These are phyloP conservation scores for Oryctes rhinoceros DNA, from an alignment of 1,140 invertebrate species.

Conservation along the genomic window DNA sequence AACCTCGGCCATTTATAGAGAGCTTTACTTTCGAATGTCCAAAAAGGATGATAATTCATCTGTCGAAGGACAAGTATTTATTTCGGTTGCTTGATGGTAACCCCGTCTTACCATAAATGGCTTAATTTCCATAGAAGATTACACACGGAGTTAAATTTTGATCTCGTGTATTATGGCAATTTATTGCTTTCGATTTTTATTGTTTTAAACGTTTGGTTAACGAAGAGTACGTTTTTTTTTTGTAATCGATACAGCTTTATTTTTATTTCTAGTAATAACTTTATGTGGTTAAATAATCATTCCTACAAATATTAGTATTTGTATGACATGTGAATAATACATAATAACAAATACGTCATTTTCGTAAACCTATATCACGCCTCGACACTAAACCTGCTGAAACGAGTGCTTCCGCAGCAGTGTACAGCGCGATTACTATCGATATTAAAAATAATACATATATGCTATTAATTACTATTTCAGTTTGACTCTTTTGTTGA, in stretches of 20 bases:
- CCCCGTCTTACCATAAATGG: constrained; percentile 8
- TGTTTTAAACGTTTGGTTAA: background rate
- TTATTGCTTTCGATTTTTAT: background rate
- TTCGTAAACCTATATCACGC: too few species aligned
- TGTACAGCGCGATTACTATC: too few species aligned
- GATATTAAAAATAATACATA: too few species aligned
- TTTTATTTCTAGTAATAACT: too few species aligned
- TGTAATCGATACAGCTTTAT: background rate
- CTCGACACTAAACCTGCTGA: too few species aligned
- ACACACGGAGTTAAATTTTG: background rate
- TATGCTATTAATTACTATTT: too few species aligned
- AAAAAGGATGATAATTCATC: constrained; percentile 5
- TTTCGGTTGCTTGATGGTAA: background rate
- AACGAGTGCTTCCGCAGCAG: too few species aligned
- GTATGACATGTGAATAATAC: too few species aligned
- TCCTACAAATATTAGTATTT: too few species aligned
- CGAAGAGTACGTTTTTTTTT: background rate
- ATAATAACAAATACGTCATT: too few species aligned
- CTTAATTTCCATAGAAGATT: background rate
- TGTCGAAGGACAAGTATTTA: background rate
- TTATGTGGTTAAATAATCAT: too few species aligned
- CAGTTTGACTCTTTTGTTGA: too few species aligned
- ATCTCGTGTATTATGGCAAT: background rate
- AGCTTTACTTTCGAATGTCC: background rate
- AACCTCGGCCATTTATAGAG: background rate